phyloP scores from a whole-genome alignment of 2,113 vertebrate species.

The Sorex araneus region DNA sequence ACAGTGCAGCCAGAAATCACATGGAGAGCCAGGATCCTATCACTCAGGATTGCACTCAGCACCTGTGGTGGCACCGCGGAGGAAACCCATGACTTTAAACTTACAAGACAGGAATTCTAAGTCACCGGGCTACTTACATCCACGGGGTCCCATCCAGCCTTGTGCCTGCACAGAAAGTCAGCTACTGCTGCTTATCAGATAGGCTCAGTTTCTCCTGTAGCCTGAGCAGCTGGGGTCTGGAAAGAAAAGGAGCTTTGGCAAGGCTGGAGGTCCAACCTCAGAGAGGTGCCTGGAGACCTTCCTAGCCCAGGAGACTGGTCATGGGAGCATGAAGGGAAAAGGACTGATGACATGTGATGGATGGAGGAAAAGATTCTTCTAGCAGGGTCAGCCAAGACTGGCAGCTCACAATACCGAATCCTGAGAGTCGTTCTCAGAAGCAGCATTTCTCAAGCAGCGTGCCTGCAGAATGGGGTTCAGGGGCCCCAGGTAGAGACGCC shows the following conservation, averaged over 20 bases:
- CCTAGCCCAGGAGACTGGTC: not conserved
- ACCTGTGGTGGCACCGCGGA: no score
- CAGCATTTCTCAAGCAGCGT: not conserved
- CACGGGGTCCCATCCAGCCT: no score
- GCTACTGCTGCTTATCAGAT: not conserved
- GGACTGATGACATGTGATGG: not conserved
- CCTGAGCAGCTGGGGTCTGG: no score
- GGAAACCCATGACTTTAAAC: no score
- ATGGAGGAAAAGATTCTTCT: not conserved
- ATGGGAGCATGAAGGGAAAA: no score
- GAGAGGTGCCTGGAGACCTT: not conserved
- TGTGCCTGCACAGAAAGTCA: not conserved
- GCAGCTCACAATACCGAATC: rapidly evolving
- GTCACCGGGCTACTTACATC: no score
- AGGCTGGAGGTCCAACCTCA: not conserved
- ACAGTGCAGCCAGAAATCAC: no score
- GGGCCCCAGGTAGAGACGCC: not conserved
- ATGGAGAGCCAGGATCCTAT: no score
- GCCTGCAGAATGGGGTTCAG: not conserved
- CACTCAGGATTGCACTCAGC: no score
- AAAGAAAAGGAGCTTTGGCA: not conserved
- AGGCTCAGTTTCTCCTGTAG: not conserved
- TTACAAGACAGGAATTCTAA: no score
- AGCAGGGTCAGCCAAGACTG: not conserved
- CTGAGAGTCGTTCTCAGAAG: not conserved